Conservation (phyloP, 2,113 vertebrate species). For the Talpa occidentalis region DNA sequence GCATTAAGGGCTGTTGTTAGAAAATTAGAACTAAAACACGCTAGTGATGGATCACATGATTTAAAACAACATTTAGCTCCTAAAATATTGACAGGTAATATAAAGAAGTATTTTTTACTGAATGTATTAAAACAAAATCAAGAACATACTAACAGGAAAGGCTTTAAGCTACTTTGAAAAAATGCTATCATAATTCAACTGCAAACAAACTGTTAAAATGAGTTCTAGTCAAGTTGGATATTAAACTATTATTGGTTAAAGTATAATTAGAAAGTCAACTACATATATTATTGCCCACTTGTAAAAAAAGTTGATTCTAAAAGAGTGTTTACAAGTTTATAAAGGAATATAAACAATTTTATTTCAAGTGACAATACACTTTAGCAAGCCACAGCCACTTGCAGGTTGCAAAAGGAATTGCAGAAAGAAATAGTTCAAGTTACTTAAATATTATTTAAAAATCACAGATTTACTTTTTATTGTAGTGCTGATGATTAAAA, state of each 20-base stretch:
- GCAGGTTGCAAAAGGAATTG: constrained; percentile 21
- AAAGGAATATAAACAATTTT: constrained; percentile 22
- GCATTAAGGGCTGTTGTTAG: background rate
- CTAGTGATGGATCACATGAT: background rate
- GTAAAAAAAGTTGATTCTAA: constrained; percentile 13
- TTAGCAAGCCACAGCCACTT: background rate
- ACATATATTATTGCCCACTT: background rate
- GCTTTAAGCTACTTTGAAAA: constrained; percentile 11
- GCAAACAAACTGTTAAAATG: background rate
- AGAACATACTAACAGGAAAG: background rate
- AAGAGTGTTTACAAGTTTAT: background rate
- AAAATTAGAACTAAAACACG: constrained; percentile 29
- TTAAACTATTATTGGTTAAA: constrained; percentile 27
- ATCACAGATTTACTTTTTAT: background rate
- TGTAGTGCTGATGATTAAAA: background rate
- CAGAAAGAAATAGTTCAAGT: constrained; percentile 16
- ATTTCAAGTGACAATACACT: constrained; percentile 10
- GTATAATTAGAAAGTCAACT: constrained; percentile 49
- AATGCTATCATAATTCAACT: constrained; percentile 6
- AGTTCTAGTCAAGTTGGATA: background rate
- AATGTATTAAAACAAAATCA: background rate
- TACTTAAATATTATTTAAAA: constrained; percentile 33
- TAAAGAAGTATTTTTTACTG: background rate
- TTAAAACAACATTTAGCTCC: constrained; percentile 51
- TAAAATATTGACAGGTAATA: constrained; percentile 32